Base-by-base conservation (phyloP, 2,113 vertebrate genomes). In the Epinephelus fuscoguttatus region DNA sequence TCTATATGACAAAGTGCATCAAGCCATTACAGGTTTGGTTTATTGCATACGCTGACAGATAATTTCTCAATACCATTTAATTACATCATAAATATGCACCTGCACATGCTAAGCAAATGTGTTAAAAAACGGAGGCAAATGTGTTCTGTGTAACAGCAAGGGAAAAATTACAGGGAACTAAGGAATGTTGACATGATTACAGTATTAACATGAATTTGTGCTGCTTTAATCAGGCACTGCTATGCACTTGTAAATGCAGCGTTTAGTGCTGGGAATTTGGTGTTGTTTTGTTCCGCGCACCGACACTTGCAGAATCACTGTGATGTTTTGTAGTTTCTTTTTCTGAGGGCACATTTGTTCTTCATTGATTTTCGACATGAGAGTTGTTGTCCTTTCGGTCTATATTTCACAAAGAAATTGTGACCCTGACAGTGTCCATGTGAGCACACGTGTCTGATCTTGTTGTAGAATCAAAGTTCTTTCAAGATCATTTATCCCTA, bases 211-310 rank as follows among this genome's bases (percentile, higher is more conserved):
- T 91, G 64, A 63, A 79, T 76, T 53, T 88, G 49, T 37, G 61
- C 79, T 85, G 79, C 74, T 74, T 82, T 86, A 91, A 88, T 88
- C 78, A 88, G 60, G 67, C 50, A 47, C 70, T 69, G 47, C 33
- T 37, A 66, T 53, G 37, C 60, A 66, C 75, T 89, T 83, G 25
- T 68, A 82, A 88, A 88, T 77, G 11, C 21, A n/a, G 9, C 76
- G 79, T 84, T 91, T 83, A 25, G 72, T 81, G 72, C 59, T 49
- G 62, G 62, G 50, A 73, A 85, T 83, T 90, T 84, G 63, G 81
- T 0, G 10, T 25, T 3, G 25, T 21, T 12, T 45, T 47, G 27
- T 66, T 81, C 55, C 50, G 19, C 63, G 76, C 45, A 63, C 27
- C 17, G 25, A 49, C 49, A 40, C 13, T 45, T 70, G 19, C 15